phyloP scores from a whole-genome alignment of 2,888 invertebrate genomes.

The Phyto melanocephala region DNA sequence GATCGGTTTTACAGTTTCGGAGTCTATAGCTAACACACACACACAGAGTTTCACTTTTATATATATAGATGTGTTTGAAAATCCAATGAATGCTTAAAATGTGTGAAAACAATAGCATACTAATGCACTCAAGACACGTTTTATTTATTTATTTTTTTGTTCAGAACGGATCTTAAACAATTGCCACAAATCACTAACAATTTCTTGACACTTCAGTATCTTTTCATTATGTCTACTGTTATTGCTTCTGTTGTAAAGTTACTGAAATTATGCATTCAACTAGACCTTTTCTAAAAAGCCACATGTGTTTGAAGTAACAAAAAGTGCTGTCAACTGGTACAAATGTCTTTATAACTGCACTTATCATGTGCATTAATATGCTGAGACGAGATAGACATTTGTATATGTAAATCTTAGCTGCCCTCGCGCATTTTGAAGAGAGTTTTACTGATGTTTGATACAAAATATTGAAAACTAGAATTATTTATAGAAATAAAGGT shows the following conservation, averaged over 20 bases:
- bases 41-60: no score
- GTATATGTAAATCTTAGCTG: neutral
- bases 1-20: no score
- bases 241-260: constrained; percentile 13
- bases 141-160: constrained; percentile 21
- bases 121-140: constrained; percentile 63
- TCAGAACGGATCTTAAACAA: constrained; percentile 49
- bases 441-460: no score
- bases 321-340: constrained; percentile 14
- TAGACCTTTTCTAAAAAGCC: constrained; percentile 36
- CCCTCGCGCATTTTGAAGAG: no score
- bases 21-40: no score
- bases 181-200: constrained; percentile 64
- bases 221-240: constrained; percentile 31
- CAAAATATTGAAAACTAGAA: no score
- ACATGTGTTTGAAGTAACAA: neutral
- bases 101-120: constrained; percentile 60
- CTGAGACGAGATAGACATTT: no score
- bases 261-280: constrained; percentile 50
- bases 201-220: constrained; percentile 59
- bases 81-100: constrained; percentile 4
- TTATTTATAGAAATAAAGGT: no score
- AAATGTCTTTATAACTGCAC: constrained; percentile 5
- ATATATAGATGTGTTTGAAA: no score
- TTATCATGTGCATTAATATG: constrained; percentile 15